Evolutionary conservation across 2,888 invertebrate genomes (phyloP).

Genomic region (Barypeithes pellucidus): DNA sequence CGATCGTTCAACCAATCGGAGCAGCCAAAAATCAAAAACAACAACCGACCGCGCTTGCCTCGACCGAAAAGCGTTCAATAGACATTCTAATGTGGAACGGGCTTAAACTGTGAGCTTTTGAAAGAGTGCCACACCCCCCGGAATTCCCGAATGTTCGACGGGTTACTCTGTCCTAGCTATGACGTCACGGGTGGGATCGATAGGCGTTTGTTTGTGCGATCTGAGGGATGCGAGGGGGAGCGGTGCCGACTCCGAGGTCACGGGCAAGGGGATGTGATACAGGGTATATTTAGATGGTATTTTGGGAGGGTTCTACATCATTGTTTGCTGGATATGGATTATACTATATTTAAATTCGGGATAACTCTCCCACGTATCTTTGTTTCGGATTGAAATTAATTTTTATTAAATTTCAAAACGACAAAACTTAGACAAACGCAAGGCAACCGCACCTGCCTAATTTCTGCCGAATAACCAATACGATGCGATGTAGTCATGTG

Average conservation of each 20-base stretch:
- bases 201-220: constrained; percentile 15
- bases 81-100: background rate
- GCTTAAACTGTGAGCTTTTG: background rate
- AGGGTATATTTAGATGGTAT: constrained; percentile 8
- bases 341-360: too few relatives aligned
- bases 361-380: too few relatives aligned
- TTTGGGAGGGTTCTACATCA: too few relatives aligned
- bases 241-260: constrained; percentile 22
- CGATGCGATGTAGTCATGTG: too few relatives aligned
- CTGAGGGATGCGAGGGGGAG: background rate
- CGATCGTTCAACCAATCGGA: background rate
- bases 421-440: too few relatives aligned
- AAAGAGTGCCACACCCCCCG: constrained; percentile 40
- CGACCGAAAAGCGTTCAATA: constrained; percentile 5
- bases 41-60: background rate
- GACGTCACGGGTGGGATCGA: constrained; percentile 25
- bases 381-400: too few relatives aligned
- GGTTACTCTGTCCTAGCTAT: constrained; percentile 11
- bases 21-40: background rate
- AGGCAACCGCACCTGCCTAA: too few relatives aligned
- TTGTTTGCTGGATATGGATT: too few relatives aligned
- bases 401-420: too few relatives aligned
- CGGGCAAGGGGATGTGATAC: constrained; percentile 18
- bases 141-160: constrained; percentile 44
- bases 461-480: too few relatives aligned